Evolutionary conservation across 2,797 vertebrate species (phyloP).

Genomic region (Cetoscarus ocellatus): DNA sequence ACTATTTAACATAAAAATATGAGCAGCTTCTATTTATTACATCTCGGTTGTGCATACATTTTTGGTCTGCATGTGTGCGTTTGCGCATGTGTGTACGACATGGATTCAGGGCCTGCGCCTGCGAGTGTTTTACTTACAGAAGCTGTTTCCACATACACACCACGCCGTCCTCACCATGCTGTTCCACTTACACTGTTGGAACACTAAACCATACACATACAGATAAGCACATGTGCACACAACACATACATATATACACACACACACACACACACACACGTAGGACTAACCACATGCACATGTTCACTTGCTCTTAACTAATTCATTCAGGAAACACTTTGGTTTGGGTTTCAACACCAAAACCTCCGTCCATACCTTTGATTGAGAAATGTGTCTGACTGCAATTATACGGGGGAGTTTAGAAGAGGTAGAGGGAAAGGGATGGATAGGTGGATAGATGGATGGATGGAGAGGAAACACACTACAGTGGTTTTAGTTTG

Average conservation of each 20-base stretch:
- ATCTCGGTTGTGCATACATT: not conserved
- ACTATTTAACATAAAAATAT: not conserved
- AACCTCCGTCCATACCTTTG: conserved; percentile 76
- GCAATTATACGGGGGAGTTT: conserved; percentile 78
- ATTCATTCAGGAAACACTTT: conserved; percentile 89
- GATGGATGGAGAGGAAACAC: conserved; percentile 61
- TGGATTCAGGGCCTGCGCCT: conserved; percentile 35
- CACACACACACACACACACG: conserved; percentile 21
- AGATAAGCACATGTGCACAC: conserved; percentile 70
- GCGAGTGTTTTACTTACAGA: conserved; percentile 78
- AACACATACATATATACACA: conserved; percentile 22
- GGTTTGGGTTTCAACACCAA: conserved; percentile 84
- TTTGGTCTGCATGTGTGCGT: conserved; percentile 4
- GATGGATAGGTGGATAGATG: conserved; percentile 28
- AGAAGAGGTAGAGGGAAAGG: conserved; percentile 7
- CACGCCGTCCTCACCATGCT: conserved; percentile 75
- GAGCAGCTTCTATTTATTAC: not conserved
- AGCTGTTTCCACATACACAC: conserved; percentile 80
- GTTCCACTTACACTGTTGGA: conserved; percentile 85
- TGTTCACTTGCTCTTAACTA: conserved; percentile 86
- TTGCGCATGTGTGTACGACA: conserved; percentile 26
- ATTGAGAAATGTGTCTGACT: conserved; percentile 86
- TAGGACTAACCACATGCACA: conserved; percentile 85
- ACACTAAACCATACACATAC: conserved; percentile 69
- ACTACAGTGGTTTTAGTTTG: conserved; percentile 78